Evolutionary conservation across 2,113 vertebrate genomes (phyloP).

Genomic region (Calidris pygmaea): DNA sequence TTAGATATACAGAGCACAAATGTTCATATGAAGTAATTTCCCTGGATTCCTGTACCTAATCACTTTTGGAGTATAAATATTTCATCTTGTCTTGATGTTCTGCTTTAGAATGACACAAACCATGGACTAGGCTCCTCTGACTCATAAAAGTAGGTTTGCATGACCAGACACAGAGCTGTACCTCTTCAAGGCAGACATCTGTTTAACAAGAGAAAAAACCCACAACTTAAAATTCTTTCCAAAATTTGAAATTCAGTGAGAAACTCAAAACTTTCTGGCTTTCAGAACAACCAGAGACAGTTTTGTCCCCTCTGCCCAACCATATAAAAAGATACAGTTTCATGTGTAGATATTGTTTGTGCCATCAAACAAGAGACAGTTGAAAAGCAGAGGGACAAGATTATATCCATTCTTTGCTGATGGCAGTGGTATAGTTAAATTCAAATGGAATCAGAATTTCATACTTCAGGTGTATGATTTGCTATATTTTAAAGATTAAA

Average conservation of each 20-base stretch:
- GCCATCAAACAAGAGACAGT: background rate
- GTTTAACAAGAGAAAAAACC: background rate
- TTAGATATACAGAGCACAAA: background rate
- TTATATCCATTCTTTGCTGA: background rate
- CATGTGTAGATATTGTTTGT: background rate
- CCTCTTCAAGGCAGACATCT: background rate
- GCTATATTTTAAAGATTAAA: background rate
- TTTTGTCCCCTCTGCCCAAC: accelerated
- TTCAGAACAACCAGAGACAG: background rate
- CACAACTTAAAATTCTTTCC: background rate
- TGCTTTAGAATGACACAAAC: background rate
- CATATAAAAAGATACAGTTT: background rate
- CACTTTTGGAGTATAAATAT: background rate
- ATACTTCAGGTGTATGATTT: background rate
- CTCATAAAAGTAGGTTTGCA: background rate
- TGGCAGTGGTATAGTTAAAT: background rate
- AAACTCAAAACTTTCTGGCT: background rate
- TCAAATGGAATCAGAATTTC: background rate
- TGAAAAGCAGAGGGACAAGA: background rate
- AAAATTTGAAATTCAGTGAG: background rate
- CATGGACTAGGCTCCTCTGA: background rate
- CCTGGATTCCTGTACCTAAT: background rate
- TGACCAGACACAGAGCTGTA: background rate
- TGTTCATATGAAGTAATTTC: background rate
- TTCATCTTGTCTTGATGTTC: background rate